Percentiles rank a stretch among this genome's conserved stretches.
Conservation (phyloP, 1,140 invertebrate species). For the Caerostris extrusa region DNA sequence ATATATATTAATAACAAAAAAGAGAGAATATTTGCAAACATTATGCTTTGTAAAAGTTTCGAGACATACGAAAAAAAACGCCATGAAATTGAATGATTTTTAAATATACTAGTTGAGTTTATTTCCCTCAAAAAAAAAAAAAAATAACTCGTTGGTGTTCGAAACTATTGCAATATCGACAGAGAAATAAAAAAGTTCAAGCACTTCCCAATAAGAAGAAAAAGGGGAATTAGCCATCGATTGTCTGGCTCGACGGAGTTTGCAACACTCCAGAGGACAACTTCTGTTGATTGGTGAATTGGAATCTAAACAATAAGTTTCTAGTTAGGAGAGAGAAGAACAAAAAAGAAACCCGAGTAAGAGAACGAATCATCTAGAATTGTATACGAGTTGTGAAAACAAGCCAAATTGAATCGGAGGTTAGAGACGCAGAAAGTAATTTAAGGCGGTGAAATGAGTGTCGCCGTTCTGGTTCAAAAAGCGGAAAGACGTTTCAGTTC, state of each 20-base stretch:
- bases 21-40: no score
- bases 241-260: background rate
- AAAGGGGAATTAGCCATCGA: slow-evolving; percentile 15
- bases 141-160: background rate
- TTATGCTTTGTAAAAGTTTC: no score
- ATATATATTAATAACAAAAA: no score
- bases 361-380: background rate
- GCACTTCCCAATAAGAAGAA: background rate
- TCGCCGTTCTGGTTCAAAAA: no score
- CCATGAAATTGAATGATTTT: no score
- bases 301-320: slow-evolving; percentile 13
- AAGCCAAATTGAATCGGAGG: background rate
- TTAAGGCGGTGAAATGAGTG: no score
- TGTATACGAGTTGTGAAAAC: background rate
- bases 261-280: background rate
- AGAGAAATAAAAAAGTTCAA: slow-evolving; percentile 9
- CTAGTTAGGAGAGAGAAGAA: background rate
- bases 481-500: no score
- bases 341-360: background rate
- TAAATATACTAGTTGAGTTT: no score
- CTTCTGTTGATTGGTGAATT: background rate
- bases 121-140: no score
- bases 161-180: background rate
- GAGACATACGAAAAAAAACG: no score
- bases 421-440: background rate